Evolutionary conservation across 2,797 vertebrate species (phyloP).

Genomic region (Vultur gryphus): DNA sequence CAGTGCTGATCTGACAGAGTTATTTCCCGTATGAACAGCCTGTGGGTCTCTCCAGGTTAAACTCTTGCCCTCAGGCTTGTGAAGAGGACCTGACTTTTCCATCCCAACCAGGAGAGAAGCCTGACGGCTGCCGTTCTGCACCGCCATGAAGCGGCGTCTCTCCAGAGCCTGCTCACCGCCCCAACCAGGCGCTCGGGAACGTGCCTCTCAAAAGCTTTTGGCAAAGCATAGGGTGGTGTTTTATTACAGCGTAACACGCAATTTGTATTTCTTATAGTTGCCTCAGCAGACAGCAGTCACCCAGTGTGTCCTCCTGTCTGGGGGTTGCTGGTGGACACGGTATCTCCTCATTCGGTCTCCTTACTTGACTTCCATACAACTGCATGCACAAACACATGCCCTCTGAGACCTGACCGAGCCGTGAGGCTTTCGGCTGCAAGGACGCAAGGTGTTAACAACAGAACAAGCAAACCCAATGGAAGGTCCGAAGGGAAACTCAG

Average conservation of each 20-base stretch:
- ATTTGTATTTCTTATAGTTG: background rate
- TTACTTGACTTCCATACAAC: background rate
- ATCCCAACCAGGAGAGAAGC: rapidly evolving
- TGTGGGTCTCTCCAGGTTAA: background rate
- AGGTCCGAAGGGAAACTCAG: background rate
- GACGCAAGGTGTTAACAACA: background rate
- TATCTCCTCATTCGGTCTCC: background rate
- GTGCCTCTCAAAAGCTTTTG: background rate
- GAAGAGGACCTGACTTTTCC: background rate
- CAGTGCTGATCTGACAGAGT: background rate
- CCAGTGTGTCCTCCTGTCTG: rapidly evolving
- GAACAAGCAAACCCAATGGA: no score
- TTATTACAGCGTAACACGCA: background rate
- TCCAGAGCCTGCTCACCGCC: background rate
- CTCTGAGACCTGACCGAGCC: background rate
- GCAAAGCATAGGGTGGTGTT: background rate
- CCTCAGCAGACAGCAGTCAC: background rate
- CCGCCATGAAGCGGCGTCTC: background rate
- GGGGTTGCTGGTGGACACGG: background rate
- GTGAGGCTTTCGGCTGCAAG: background rate
- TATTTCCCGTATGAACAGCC: background rate
- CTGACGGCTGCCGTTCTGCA: rapidly evolving
- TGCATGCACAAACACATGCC: background rate
- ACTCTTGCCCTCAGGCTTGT: background rate
- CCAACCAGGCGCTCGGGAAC: background rate